phyloP scores from a whole-genome alignment of 2,113 vertebrate species.

The Cyanoliseus patagonus region DNA sequence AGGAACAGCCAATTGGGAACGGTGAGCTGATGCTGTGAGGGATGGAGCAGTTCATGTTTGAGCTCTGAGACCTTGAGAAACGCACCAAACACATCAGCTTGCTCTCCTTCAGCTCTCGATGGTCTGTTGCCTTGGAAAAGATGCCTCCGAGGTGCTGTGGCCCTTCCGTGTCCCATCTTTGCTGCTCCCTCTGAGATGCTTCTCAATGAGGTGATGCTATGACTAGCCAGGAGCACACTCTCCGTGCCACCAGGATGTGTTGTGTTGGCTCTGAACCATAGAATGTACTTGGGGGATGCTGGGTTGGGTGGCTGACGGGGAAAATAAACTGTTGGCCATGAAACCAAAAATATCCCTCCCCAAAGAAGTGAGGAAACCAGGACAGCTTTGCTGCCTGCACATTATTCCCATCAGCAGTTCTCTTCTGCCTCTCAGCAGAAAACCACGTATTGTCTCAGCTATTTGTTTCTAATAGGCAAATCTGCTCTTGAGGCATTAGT shows the following conservation, averaged over 20 bases:
- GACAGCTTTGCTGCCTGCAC: not conserved
- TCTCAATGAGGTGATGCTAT: not conserved
- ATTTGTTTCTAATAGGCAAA: not conserved
- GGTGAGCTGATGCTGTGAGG: not conserved
- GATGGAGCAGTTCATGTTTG: not conserved
- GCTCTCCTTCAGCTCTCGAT: not conserved
- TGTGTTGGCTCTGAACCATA: not conserved
- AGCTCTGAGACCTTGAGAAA: not conserved
- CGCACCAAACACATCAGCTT: not conserved
- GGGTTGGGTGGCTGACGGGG: not conserved
- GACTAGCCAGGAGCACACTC: not conserved
- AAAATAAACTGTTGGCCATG: not conserved
- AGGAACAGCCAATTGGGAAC: fast-evolving
- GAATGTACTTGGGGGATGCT: not conserved
- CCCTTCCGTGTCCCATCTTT: not conserved
- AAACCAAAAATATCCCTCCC: not conserved
- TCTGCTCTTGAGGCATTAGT: not conserved
- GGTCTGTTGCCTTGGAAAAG: not conserved
- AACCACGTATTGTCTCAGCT: not conserved
- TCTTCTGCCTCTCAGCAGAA: not conserved
- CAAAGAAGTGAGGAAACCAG: not conserved
- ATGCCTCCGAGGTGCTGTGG: not conserved
- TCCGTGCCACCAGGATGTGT: fast-evolving
- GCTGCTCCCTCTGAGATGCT: not conserved
- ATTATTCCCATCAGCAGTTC: not conserved